Conservation (phyloP, 2,113 vertebrate species). For the Toxostoma redivivum region DNA sequence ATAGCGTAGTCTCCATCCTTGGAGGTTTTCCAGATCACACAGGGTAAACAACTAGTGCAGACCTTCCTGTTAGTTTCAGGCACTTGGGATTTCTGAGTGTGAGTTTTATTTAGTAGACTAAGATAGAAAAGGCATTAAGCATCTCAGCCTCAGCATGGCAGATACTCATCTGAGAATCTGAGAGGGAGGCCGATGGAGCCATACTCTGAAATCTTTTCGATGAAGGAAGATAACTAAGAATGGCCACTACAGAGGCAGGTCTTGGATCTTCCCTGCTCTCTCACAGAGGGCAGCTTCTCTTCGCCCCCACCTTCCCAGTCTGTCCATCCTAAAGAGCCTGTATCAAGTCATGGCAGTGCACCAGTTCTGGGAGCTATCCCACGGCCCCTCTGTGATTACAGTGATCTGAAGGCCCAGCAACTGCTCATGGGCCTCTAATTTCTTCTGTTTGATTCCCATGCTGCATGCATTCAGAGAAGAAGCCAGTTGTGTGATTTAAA, state of each 20-base stretch:
- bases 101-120: neutral
- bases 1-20: neutral
- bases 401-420: neutral
- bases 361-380: neutral
- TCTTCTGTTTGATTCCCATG: neutral
- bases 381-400: neutral
- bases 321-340: neutral
- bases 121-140: neutral
- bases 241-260: neutral
- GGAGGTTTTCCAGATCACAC: neutral
- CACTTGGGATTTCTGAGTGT: neutral
- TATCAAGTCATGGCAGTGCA: neutral
- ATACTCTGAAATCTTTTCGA: neutral
- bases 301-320: neutral
- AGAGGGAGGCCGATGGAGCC: neutral
- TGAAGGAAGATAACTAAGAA: neutral
- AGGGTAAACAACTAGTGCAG: neutral
- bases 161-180: neutral
- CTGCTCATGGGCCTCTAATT: rapidly evolving
- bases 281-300: neutral
- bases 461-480: neutral
- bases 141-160: neutral
- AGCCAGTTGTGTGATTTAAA: neutral
- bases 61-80: neutral
- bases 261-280: neutral